These are phyloP conservation scores for Scolopax mira DNA, from an alignment of 2,113 vertebrate genomes.

Conservation along the genomic window DNA sequence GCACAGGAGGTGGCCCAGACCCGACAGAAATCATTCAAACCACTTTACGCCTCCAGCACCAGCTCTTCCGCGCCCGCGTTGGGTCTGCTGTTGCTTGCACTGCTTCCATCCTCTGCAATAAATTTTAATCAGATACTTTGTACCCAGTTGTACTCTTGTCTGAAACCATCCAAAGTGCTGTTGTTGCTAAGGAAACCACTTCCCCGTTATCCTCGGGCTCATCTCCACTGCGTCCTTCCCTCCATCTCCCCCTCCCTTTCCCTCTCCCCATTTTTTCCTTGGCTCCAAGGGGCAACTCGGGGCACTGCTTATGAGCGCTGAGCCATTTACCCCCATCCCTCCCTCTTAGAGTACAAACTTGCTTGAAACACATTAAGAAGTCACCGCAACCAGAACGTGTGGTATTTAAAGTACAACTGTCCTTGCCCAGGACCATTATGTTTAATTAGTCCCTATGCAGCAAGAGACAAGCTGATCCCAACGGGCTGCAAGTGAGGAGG, in stretches of 20 bases:
- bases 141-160: slow-evolving; percentile 62
- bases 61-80: neutral
- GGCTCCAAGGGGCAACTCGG: neutral
- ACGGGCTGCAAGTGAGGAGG: neutral
- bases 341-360: neutral
- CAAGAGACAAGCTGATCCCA: neutral
- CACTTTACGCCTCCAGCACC: neutral
- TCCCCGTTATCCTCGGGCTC: slow-evolving; percentile 32
- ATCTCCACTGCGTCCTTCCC: neutral
- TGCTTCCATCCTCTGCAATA: slow-evolving; percentile 50
- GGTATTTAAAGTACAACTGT: neutral
- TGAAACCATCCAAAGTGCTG: slow-evolving; percentile 64
- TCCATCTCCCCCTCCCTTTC: neutral
- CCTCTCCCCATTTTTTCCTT: neutral
- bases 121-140: slow-evolving; percentile 75
- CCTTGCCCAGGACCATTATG: neutral
- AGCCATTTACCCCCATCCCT: neutral
- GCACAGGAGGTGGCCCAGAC: neutral
- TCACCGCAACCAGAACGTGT: neutral
- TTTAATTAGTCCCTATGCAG: neutral
- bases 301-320: neutral
- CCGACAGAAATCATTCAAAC: slow-evolving; percentile 19
- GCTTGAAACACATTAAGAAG: neutral
- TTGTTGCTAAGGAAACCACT: slow-evolving; percentile 63
- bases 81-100: slow-evolving; percentile 7